Base-by-base conservation (phyloP, 1,140 invertebrate genomes). In the Portunus trituberculatus region DNA sequence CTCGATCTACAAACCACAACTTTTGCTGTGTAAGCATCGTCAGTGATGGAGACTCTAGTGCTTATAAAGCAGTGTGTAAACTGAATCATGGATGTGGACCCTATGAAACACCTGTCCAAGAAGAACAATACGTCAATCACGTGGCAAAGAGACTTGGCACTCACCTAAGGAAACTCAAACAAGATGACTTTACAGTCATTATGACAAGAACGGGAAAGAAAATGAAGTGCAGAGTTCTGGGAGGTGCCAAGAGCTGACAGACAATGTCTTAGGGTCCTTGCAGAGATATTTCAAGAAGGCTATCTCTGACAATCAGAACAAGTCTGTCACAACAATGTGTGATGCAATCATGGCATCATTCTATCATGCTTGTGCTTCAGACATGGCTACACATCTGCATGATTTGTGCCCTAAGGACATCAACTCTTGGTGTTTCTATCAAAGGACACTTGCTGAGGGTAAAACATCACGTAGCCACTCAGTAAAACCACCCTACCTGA, bases 51-150 rank as follows among this genome's bases (percentile, higher is more conserved):
- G 88, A 90, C 88, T 90, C 46, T 0, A 90, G 88, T 90, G 4
- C 88, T 3, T 90, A 46, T 32, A 90, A 90, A 3, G 28, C 46
- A 10, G 46, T 12, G 8, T 90, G 88, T 90, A 25, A 0, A n/a
- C 46, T 90, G 25, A 90, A 90, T 20, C 4, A 45, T 12, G 88
- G 88, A 0, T 3, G 20, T 52, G 88, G 88, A n/a, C 39, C 88
- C 1, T 39, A 90, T 45, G 45, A 39, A 46, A 32, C 45, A 4
- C 88, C 88, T 52, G 88, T 90, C 20, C 25, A n/a, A 6, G 45
- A 90, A 52, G 88, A 90, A 90, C 8, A 90, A 25, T 90, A 32
- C 45, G n/a, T 90, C 28, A 90, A 90, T 32, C 88, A 90, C 45
- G 88, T 90, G 29, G 45, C 29, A 29, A 90, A 90, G 32, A 90